Percentiles rank a stretch among this genome's conserved stretches.
phyloP scores from a whole-genome alignment of 2,113 vertebrate species.

The Oreochromis niloticus region DNA sequence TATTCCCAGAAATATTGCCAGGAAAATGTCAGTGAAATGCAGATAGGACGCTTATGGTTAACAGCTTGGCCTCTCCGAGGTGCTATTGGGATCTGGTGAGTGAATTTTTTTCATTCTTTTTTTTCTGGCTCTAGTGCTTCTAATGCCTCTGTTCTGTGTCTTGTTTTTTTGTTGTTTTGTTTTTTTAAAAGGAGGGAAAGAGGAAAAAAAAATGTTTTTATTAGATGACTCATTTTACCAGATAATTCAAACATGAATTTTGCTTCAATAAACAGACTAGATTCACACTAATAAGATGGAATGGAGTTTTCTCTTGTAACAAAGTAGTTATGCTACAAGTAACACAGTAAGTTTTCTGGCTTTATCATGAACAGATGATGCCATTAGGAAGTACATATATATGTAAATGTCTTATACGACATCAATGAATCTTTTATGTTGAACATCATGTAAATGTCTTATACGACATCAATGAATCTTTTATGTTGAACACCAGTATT shows the following conservation, averaged over 20 bases:
- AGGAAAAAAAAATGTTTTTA: rapidly evolving
- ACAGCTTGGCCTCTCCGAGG: background rate
- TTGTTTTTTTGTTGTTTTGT: background rate
- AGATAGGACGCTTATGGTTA: constrained; percentile 9
- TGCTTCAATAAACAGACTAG: background rate
- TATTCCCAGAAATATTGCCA: constrained; percentile 19
- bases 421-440: background rate
- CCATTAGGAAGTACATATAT: background rate
- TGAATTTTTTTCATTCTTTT: background rate
- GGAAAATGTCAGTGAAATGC: constrained; percentile 35
- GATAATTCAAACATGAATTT: background rate
- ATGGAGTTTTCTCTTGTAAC: background rate
- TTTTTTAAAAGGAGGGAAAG: background rate
- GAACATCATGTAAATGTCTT: background rate
- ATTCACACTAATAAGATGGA: background rate
- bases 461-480: background rate
- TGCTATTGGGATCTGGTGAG: background rate
- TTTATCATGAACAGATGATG: background rate
- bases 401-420: background rate
- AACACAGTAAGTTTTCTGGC: background rate
- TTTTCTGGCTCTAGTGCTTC: background rate
- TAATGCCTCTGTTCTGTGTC: background rate
- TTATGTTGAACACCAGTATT: background rate
- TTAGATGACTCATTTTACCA: background rate
- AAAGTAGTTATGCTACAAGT: background rate